A percentile compares a stretch with the other conserved stretches of the same genome.
These are phyloP conservation scores for cat (Felis catus) DNA, from an alignment of 2,113 vertebrate genomes.

Conservation along the genomic window F.catus_Fca126_mat1.0 CM031420.1:103902501-103903000, in stretches of 20 bases:
- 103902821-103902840: not conserved
- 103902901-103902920: not conserved
- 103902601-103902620: not conserved
- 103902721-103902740: slow-evolving; percentile 26
- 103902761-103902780: slow-evolving; percentile 4
- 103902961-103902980: too few species aligned
- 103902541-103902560: too few species aligned
- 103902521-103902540: not conserved
- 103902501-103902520: not conserved
- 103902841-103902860: not conserved
- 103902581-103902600: not conserved
- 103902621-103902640: not conserved
- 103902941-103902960: not conserved
- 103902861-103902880: not conserved
- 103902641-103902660: slow-evolving; percentile 37
- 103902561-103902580: not conserved
- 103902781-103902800: slow-evolving; percentile 41
- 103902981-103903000: slow-evolving; percentile 17
- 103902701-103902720: not conserved
- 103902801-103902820: not conserved
- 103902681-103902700: not conserved
- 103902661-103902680: not conserved
- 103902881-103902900: not conserved
- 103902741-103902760: not conserved
- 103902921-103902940: not conserved